These are phyloP conservation scores for Phocides pigmalion DNA, from an alignment of 1,140 invertebrate species.

Conservation along the genomic window DNA sequence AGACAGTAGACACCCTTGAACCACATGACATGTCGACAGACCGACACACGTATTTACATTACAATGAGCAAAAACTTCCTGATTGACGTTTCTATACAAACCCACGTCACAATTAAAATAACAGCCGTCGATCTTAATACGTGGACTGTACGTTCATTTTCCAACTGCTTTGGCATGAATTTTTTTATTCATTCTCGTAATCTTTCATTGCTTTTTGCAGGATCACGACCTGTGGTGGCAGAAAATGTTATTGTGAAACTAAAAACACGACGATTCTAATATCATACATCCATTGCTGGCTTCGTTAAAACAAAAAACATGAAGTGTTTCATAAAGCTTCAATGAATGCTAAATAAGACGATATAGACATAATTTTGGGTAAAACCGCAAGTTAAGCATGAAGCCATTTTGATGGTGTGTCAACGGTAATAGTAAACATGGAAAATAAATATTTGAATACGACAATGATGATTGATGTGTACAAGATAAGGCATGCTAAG, in stretches of 20 bases:
- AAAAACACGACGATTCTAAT: slow-evolving; percentile 2
- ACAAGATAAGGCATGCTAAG: slow-evolving; percentile 14
- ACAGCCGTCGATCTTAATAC: not conserved
- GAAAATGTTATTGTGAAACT: slow-evolving; percentile 12
- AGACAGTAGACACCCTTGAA: slow-evolving; percentile 32
- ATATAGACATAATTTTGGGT: slow-evolving; percentile 9
- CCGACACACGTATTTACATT: slow-evolving; percentile 27
- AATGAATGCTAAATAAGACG: not conserved
- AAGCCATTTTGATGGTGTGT: slow-evolving; percentile 30
- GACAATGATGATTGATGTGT: slow-evolving; percentile 37
- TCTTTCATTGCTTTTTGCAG: slow-evolving; percentile 30
- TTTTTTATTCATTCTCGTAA: slow-evolving; percentile 28
- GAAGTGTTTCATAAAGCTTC: not conserved
- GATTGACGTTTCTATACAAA: slow-evolving; percentile 36
- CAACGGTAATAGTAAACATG: slow-evolving; percentile 34
- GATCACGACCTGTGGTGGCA: slow-evolving; percentile 24
- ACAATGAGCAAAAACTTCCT: slow-evolving; percentile 40
- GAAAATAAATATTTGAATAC: slow-evolving; percentile 33
- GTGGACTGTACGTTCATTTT: slow-evolving; percentile 6
- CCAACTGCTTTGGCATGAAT: not conserved
- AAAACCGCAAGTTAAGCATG: not conserved
- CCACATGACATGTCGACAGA: slow-evolving; percentile 28
- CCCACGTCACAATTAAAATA: not conserved
- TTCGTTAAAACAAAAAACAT: not conserved
- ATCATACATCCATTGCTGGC: not conserved